Percentiles rank a stretch among this genome's conserved stretches.
Conservation (phyloP, 2,888 invertebrate genomes). For the Hemithea aestivaria region DNA sequence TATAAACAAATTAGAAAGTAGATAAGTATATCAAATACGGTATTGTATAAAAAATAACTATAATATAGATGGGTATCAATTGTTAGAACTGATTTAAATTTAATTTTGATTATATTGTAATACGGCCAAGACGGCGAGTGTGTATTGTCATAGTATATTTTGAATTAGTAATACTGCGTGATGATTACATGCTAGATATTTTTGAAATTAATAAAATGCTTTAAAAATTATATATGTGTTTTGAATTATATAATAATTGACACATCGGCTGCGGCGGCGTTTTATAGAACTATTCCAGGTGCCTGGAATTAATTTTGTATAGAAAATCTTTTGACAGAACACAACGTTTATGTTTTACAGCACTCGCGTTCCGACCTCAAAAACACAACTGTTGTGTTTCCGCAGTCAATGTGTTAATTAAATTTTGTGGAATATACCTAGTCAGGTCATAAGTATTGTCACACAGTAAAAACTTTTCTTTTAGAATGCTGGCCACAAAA, state of each 20-base stretch:
- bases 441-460: too few species aligned
- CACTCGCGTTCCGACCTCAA: too few species aligned
- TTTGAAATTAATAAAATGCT: slow-evolving; percentile 75
- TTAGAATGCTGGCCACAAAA: too few species aligned
- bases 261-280: too few species aligned
- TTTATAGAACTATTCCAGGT: too few species aligned
- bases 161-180: slow-evolving; percentile 66
- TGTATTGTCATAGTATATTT: slow-evolving; percentile 71
- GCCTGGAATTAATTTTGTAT: too few species aligned
- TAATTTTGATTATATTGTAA: slow-evolving; percentile 47
- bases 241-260: background rate
- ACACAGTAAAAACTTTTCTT: too few species aligned
- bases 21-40: slow-evolving; percentile 59
- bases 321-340: too few species aligned
- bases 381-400: too few species aligned
- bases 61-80: slow-evolving; percentile 54
- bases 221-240: slow-evolving; percentile 43
- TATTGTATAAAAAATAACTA: slow-evolving; percentile 45
- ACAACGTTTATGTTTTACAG: too few species aligned
- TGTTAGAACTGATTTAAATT: slow-evolving; percentile 61
- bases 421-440: too few species aligned
- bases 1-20: slow-evolving; percentile 53
- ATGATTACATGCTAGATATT: slow-evolving; percentile 73
- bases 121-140: slow-evolving; percentile 43
- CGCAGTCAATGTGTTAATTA: too few species aligned